These are phyloP conservation scores for Ferrisia virgata DNA, from an alignment of 2,888 invertebrate genomes.

Conservation along the genomic window DNA sequence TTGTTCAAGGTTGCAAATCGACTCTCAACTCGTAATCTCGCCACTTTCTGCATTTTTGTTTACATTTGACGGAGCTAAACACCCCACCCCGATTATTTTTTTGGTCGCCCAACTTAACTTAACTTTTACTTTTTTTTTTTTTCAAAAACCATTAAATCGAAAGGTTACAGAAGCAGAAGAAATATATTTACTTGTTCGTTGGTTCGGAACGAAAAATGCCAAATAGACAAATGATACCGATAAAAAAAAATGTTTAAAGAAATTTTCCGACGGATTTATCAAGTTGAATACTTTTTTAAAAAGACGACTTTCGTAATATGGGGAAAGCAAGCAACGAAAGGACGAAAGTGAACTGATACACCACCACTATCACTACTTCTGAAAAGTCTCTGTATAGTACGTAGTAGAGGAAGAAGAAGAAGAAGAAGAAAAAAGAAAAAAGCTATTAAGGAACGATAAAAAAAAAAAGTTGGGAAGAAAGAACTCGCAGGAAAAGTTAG, in stretches of 20 bases:
- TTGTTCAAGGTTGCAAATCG: neutral
- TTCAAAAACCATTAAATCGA: constrained; percentile 44
- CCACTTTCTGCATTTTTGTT: neutral
- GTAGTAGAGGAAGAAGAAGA: neutral
- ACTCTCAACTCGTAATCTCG: neutral
- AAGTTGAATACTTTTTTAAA: constrained; percentile 37
- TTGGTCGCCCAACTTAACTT: neutral
- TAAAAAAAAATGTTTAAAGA: constrained; percentile 45
- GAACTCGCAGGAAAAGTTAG: constrained; percentile 3
- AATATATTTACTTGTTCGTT: constrained; percentile 45
- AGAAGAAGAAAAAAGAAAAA: neutral
- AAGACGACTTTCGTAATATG: constrained; percentile 8
- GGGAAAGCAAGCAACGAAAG: no score
- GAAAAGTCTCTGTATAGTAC: neutral
- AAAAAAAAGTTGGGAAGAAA: constrained; percentile 42
- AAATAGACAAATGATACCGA: constrained; percentile 44
- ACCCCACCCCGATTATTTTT: neutral
- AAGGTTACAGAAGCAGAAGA: constrained; percentile 45
- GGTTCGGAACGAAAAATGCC: constrained; percentile 40
- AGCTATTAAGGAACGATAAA: constrained; percentile 44
- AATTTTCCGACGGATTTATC: constrained; percentile 46
- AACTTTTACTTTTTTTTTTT: neutral
- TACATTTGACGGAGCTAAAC: neutral
- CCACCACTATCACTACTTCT: no score
- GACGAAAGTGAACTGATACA: no score